Conservation (phyloP, 2,888 invertebrate genomes). For the Serrognathus titanus region DNA sequence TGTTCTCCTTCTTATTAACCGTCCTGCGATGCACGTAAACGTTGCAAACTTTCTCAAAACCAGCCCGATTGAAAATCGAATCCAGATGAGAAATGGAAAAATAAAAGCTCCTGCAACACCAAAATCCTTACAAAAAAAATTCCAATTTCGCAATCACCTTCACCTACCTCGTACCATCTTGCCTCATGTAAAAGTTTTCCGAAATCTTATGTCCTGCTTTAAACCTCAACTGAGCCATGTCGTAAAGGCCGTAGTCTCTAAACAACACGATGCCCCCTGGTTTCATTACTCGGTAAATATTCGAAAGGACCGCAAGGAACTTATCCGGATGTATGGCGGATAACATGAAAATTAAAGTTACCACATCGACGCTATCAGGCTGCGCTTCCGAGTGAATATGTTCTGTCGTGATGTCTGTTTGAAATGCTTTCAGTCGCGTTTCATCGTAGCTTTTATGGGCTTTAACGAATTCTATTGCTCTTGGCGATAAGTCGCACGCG, state of each 20-base stretch:
- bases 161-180: constrained; percentile 86
- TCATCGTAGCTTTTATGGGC: constrained; percentile 63
- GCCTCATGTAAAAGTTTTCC: constrained; percentile 92
- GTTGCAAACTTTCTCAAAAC: constrained; percentile 68
- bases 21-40: constrained; percentile 85
- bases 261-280: constrained; percentile 81
- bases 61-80: constrained; percentile 62
- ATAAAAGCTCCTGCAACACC: constrained; percentile 60
- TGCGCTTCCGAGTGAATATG: constrained; percentile 58
- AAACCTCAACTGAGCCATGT: constrained; percentile 94
- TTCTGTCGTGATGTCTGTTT: constrained; percentile 76
- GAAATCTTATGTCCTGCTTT: constrained; percentile 87
- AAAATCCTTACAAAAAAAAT: constrained; percentile 45
- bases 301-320: constrained; percentile 61
- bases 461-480: constrained; percentile 85
- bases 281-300: constrained; percentile 63
- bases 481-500: constrained; percentile 90
- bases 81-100: constrained; percentile 71
- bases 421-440: constrained; percentile 70
- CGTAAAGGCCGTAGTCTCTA: constrained; percentile 91
- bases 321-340: constrained; percentile 91
- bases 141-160: neutral
- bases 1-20: constrained; percentile 85
- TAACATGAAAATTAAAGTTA: constrained; percentile 90
- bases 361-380: constrained; percentile 65